A percentile compares a stretch with the other conserved stretches of the same genome.
Conservation (phyloP, 2,113 vertebrate species). For the Nothoprocta perdicaria region DNA sequence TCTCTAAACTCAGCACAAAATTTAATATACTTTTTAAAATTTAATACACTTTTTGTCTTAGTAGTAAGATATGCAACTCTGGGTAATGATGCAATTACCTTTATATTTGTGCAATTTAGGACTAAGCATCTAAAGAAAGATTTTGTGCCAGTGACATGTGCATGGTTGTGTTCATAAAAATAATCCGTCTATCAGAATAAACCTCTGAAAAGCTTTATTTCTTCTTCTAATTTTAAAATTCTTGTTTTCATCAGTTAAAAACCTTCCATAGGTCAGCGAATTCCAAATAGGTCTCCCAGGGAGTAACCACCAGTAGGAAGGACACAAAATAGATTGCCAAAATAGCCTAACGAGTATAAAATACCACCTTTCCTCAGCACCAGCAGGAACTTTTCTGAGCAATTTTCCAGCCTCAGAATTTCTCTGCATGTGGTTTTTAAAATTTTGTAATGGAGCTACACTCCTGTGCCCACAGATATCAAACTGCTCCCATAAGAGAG, state of each 20-base stretch:
- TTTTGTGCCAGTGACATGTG: not conserved
- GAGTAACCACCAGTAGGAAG: not conserved
- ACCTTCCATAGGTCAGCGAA: rapidly evolving
- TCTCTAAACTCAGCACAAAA: not conserved
- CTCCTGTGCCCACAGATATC: not conserved
- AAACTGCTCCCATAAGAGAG: not conserved
- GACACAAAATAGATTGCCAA: not conserved
- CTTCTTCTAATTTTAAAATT: conserved; percentile 15
- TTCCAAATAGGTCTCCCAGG: not conserved
- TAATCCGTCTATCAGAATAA: not conserved
- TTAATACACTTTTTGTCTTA: not conserved
- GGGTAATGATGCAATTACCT: not conserved
- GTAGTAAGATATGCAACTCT: not conserved
- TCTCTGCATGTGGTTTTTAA: not conserved
- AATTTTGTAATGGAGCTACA: not conserved
- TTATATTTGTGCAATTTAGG: not conserved
- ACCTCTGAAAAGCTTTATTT: not conserved
- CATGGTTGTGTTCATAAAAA: not conserved
- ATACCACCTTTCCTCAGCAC: not conserved
- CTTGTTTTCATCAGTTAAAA: not conserved
- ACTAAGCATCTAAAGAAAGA: not conserved
- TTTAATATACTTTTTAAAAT: not conserved
- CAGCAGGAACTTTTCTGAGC: not conserved
- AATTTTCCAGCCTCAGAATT: not conserved
- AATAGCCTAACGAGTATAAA: not conserved